Evolutionary conservation across 2,113 vertebrate species (phyloP), one percentile per base, ranked within the genome.

Genomic region (Haemorhous mexicanus): DNA sequence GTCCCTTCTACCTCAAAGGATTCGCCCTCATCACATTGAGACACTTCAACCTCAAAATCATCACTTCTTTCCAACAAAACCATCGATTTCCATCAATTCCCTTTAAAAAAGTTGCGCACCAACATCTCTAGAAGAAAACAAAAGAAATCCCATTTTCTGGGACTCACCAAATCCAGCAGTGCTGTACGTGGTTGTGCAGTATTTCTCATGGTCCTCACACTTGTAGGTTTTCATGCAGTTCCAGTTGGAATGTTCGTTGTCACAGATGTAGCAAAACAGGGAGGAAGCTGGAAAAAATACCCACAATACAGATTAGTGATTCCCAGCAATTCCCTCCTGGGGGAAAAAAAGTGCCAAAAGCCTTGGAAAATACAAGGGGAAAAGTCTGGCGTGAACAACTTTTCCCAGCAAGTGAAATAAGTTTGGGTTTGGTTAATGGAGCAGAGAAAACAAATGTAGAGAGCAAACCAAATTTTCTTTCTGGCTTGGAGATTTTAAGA

Each of bases 211-310:
- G 20, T 96, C 89, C 5, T 94, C 89, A 53, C 96, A 97, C 89
- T 67, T 97, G 81, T 96, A 97, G 61, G 64, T 91, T 27, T 72
- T 94, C 46, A 97, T 20, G 32, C 96, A 97, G 93, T 97, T 97
- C 96, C 93, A 94, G 87, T 95, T 96, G 87, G 95, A 96, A 69
- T 96, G 95, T 18, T 97, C 96, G 0, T 95, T 96, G 0, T 97
- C 91, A 4, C 96, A 97, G 0, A 1, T 17, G 62, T 97, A 97
- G 62, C 96, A 97, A 4, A 97, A 95, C 33, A 96, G 77, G 0
- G 94, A 97, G 81, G 93, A 97, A 61, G 62, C 96, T 97, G 93
- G 43, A 35, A 68, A 75, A 84, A 68, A 2, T 2, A 2, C 10
- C 49, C 10, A 30, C 0, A 12, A 23, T 32, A 87, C 15, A 2